A percentile compares a stretch with the other conserved stretches of the same genome.
These are phyloP conservation scores for Scaeva pyrastri DNA, from an alignment of 2,888 invertebrate genomes.

Conservation along the genomic window DNA sequence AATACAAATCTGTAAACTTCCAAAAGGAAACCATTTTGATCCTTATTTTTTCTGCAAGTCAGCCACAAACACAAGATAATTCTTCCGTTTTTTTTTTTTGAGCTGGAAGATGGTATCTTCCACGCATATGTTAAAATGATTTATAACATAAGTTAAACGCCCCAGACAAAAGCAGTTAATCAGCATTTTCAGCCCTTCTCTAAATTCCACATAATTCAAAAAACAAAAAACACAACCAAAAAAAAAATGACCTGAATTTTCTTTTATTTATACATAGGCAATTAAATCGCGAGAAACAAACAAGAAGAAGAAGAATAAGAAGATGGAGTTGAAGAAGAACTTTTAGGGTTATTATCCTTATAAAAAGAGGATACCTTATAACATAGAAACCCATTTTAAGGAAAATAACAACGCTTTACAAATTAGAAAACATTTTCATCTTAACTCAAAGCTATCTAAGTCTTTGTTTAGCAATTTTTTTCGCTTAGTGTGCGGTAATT, in stretches of 20 bases:
- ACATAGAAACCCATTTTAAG: too few relatives aligned
- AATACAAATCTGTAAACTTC: background rate
- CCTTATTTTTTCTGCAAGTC: conserved; percentile 6
- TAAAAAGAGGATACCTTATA: background rate
- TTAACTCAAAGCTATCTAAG: too few relatives aligned
- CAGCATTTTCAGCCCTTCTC: conserved; percentile 19
- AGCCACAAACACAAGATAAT: conserved; percentile 7
- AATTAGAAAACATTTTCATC: conserved; percentile 3
- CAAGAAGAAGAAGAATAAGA: too few relatives aligned
- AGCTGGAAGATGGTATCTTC: background rate
- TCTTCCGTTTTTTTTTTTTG: background rate
- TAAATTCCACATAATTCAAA: conserved; percentile 5
- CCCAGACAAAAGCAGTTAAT: conserved; percentile 17
- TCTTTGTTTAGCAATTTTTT: background rate
- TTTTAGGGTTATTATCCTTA: background rate
- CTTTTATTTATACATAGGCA: background rate
- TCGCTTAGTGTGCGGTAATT: background rate
- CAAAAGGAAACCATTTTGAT: background rate
- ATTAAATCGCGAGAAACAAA: background rate
- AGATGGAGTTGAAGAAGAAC: too few relatives aligned
- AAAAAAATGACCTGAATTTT: conserved; percentile 2
- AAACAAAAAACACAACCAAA: too few relatives aligned
- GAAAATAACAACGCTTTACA: background rate
- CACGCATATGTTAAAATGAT: conserved; percentile 38
- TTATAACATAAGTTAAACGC: conserved; percentile 28